These are phyloP conservation scores for Lasaia peninsularis DNA, from an alignment of 1,140 invertebrate species.

Conservation along the genomic window DNA sequence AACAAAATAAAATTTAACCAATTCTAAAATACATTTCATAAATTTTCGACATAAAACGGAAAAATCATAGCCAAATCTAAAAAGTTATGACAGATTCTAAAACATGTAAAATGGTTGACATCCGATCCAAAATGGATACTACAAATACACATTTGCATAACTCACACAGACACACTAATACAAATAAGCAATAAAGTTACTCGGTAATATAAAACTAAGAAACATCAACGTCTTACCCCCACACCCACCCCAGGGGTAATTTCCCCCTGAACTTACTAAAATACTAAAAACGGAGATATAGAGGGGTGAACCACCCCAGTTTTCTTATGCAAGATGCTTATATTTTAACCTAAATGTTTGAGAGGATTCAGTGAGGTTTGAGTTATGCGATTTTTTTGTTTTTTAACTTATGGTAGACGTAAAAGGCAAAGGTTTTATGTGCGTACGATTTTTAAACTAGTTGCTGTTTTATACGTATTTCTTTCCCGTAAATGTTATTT, in stretches of 20 bases:
- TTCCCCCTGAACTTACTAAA: constrained; percentile 74
- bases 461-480: background rate
- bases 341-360: constrained; percentile 75
- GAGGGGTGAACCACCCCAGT: constrained; percentile 47
- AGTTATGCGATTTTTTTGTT: constrained; percentile 38
- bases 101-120: constrained; percentile 8
- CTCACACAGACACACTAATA: constrained; percentile 57
- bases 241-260: constrained; percentile 44
- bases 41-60: background rate
- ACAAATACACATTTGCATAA: constrained; percentile 60
- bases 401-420: background rate
- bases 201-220: constrained; percentile 76
- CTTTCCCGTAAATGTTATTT: background rate
- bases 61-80: constrained; percentile 2
- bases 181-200: constrained; percentile 73
- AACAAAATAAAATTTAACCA: no score
- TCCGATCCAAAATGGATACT: background rate
- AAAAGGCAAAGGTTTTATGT: constrained; percentile 1
- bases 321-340: constrained; percentile 75
- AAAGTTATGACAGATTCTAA: constrained; percentile 12
- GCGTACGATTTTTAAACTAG: constrained; percentile 4
- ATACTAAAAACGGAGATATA: constrained; percentile 75
- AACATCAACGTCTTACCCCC: constrained; percentile 72
- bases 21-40: no score
- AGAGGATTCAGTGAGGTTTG: constrained; percentile 41